Percentiles rank a stretch among this genome's conserved stretches.
phyloP scores from a whole-genome alignment of 2,113 vertebrate genomes.

The Platysteira castanea region DNA sequence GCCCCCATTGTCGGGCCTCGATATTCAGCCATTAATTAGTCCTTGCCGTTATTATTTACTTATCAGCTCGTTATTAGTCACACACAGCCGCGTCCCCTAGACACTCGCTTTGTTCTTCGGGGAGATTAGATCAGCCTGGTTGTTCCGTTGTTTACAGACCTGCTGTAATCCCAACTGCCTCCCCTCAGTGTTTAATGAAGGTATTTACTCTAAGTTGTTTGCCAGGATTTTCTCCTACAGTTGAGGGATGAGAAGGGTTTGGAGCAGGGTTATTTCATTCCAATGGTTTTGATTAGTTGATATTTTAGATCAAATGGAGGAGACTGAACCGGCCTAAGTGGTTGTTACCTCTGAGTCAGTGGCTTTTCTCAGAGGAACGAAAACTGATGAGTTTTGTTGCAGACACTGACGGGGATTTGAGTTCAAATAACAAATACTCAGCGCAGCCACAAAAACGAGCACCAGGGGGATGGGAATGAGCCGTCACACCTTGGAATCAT shows the following conservation, averaged over 20 bases:
- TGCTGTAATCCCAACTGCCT: conserved; percentile 15
- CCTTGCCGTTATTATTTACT: not conserved
- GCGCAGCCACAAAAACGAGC: not conserved
- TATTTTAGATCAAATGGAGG: not conserved
- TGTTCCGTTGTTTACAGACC: conserved; percentile 4
- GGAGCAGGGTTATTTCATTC: not conserved
- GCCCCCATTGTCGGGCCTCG: not conserved
- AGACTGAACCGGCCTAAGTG: not conserved
- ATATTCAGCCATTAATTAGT: not conserved
- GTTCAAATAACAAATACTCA: not conserved
- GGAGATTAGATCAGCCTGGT: not conserved
- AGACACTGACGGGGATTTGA: not conserved
- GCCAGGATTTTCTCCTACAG: conserved; percentile 15
- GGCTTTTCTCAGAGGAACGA: not conserved
- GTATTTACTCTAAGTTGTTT: conserved; percentile 41
- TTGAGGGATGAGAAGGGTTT: not conserved
- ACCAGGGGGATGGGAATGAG: not conserved
- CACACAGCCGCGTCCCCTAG: not conserved
- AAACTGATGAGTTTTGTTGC: not conserved
- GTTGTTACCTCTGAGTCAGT: not conserved
- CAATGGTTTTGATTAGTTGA: not conserved
- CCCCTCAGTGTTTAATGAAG: conserved; percentile 31
- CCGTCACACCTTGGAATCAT: not conserved
- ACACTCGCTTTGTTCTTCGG: not conserved
- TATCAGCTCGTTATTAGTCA: not conserved